These are phyloP conservation scores for Bos taurus DNA, from an alignment of 2,113 vertebrate genomes.

Conservation along the genomic window ARS-UCD2.0 NC_037348.1:38278001-38278500, in stretches of 20 bases:
- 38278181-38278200: background rate
- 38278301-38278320: background rate
- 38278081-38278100: background rate
- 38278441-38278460: background rate
- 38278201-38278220: background rate
- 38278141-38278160: background rate
- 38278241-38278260: background rate
- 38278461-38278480: background rate
- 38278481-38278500: accelerated
- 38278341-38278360: background rate
- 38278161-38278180: background rate
- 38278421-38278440: background rate
- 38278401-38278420: background rate
- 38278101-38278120: background rate
- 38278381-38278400: background rate
- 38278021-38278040: background rate
- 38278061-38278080: background rate
- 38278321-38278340: background rate
- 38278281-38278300: background rate
- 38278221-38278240: background rate
- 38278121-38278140: background rate
- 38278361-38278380: background rate
- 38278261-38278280: background rate
- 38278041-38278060: background rate
- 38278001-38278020: background rate